Conservation (phyloP, 2,888 invertebrate species). For the Bruchidius siliquastri region DNA sequence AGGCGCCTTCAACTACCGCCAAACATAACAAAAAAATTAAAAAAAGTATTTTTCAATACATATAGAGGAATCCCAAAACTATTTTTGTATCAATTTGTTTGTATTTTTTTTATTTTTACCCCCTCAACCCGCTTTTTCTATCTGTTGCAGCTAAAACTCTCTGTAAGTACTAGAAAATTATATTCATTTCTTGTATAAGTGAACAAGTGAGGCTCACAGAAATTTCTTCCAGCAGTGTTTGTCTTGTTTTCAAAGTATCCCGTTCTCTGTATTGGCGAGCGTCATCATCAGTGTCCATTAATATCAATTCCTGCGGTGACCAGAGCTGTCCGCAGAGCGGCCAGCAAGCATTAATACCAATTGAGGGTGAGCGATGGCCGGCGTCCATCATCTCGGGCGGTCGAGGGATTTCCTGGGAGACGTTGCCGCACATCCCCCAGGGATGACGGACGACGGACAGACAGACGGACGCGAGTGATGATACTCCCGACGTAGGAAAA, state of each 20-base stretch:
- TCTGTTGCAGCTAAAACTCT: no score
- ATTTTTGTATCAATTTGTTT: no score
- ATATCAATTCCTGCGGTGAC: conserved; percentile 46
- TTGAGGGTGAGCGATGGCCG: conserved; percentile 47
- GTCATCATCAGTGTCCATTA: conserved; percentile 36
- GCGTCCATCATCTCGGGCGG: conserved; percentile 46
- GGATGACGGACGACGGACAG: conserved; percentile 17
- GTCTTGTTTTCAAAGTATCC: no score
- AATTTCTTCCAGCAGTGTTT: conserved; percentile 11
- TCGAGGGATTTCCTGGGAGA: conserved; percentile 29
- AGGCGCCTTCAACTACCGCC: no score
- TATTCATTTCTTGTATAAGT: conserved; percentile 46
- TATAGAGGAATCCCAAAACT: no score
- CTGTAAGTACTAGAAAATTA: no score
- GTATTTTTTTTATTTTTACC: no score
- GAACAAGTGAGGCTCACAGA: conserved; percentile 37
- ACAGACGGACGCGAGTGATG: background rate
- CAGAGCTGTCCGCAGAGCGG: conserved; percentile 42
- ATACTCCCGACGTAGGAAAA: no score
- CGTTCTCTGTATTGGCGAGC: no score
- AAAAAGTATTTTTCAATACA: no score
- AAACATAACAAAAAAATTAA: no score
- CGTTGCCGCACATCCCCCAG: conserved; percentile 37
- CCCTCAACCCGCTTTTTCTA: no score
- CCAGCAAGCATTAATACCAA: conserved; percentile 48